phyloP scores from a whole-genome alignment of 2,888 invertebrate genomes.

The Tetramorium bicarinatum region DNA sequence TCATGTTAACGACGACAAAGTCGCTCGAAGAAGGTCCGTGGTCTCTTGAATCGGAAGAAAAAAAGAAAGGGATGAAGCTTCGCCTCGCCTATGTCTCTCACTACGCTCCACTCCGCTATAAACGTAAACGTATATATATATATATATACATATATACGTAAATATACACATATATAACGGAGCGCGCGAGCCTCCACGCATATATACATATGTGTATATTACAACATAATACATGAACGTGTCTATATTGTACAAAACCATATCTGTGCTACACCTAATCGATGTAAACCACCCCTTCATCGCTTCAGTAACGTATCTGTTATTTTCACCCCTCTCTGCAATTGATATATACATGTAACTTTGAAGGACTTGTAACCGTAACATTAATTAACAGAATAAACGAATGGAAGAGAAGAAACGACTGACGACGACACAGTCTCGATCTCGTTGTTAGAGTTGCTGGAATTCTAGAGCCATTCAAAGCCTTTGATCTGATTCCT shows the following conservation, averaged over 20 bases:
- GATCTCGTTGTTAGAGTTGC: constrained; percentile 33
- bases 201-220: constrained; percentile 46
- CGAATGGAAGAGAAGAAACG: constrained; percentile 51
- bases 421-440: constrained; percentile 39
- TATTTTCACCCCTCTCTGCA: constrained; percentile 78
- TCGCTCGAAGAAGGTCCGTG: constrained; percentile 60
- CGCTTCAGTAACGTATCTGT: constrained; percentile 85
- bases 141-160: constrained; percentile 67
- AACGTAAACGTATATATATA: constrained; percentile 70
- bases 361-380: constrained; percentile 54
- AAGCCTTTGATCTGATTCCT: constrained; percentile 1
- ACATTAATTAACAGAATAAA: constrained; percentile 62
- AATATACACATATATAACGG: constrained; percentile 58
- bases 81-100: constrained; percentile 86
- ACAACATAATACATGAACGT: constrained; percentile 74
- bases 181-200: constrained; percentile 5
- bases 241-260: constrained; percentile 79
- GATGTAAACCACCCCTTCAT: constrained; percentile 85
- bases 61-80: constrained; percentile 83
- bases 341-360: constrained; percentile 62
- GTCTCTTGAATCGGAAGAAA: constrained; percentile 84
- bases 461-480: constrained; percentile 13
- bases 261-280: constrained; percentile 86
- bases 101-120: constrained; percentile 86
- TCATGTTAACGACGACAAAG: constrained; percentile 64